Evolutionary conservation across 2,113 vertebrate species (phyloP).

Genomic region (Phoenicopterus ruber): DNA sequence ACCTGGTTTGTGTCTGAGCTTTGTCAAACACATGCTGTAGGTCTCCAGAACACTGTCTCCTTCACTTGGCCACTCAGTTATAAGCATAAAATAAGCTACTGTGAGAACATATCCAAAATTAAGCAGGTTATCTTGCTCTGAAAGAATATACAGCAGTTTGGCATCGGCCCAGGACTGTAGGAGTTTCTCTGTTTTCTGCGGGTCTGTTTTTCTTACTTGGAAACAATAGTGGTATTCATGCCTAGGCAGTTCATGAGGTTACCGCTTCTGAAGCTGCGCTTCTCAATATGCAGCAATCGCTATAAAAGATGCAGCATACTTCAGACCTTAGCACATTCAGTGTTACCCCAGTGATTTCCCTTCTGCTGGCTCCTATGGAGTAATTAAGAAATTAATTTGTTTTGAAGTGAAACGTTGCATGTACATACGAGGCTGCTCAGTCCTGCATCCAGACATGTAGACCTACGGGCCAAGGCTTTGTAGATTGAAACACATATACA

Average conservation of each 20-base stretch:
- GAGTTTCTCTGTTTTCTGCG: not conserved
- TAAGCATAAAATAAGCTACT: not conserved
- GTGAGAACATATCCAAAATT: not conserved
- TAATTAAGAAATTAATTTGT: not conserved
- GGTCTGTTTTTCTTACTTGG: not conserved
- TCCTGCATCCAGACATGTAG: not conserved
- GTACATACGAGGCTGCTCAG: not conserved
- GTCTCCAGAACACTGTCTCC: not conserved
- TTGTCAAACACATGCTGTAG: not conserved
- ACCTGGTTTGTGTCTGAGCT: not conserved
- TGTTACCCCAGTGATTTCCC: not conserved
- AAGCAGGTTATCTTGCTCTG: conserved; percentile 1
- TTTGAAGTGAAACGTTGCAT: not conserved
- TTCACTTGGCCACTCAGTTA: not conserved
- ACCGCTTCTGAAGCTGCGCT: not conserved
- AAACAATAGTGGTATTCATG: conserved; percentile 19
- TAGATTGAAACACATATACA: not conserved
- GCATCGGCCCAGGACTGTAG: not conserved
- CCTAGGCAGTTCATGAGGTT: not conserved
- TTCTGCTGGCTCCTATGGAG: not conserved
- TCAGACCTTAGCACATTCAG: not conserved
- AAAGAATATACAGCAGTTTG: not conserved
- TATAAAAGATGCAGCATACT: not conserved
- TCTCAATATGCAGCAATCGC: not conserved
- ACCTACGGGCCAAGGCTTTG: not conserved